Evolutionary conservation across 2,113 vertebrate genomes (phyloP).

Genomic region (Elachura formosa): DNA sequence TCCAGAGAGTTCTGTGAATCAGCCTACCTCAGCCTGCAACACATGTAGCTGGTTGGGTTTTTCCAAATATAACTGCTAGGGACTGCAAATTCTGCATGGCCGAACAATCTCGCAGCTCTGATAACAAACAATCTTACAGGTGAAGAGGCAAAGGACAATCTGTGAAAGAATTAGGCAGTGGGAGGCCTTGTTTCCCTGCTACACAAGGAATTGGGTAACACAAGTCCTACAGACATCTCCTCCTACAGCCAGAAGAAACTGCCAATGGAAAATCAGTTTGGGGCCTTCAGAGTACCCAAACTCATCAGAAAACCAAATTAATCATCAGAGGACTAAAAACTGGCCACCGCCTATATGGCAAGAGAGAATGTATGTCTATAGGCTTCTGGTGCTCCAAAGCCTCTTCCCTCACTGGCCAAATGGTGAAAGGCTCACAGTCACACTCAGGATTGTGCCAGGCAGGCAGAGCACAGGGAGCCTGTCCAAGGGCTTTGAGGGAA

Average conservation of each 20-base stretch:
- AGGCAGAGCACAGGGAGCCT: constrained; percentile 48
- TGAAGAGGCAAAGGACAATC: background rate
- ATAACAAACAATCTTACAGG: background rate
- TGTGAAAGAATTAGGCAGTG: background rate
- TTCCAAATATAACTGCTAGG: background rate
- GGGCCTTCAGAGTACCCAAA: background rate
- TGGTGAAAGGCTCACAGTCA: background rate
- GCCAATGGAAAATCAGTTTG: background rate
- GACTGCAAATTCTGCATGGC: background rate
- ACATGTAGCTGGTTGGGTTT: background rate
- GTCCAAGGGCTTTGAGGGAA: constrained; percentile 59
- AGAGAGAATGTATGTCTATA: background rate
- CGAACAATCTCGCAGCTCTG: background rate
- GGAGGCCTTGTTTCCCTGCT: background rate
- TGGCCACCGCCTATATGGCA: background rate
- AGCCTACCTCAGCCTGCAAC: background rate
- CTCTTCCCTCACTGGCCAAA: background rate
- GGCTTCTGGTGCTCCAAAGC: background rate
- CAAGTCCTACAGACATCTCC: background rate
- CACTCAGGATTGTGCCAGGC: constrained; percentile 51
- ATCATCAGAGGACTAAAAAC: background rate
- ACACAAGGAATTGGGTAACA: background rate
- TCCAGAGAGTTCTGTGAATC: background rate
- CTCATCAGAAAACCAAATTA: no score
- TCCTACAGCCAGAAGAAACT: background rate